Percentiles rank a stretch among this genome's conserved stretches.
These are phyloP conservation scores for Phortica okadai DNA, from an alignment of 2,888 invertebrate species.

Conservation along the genomic window DNA sequence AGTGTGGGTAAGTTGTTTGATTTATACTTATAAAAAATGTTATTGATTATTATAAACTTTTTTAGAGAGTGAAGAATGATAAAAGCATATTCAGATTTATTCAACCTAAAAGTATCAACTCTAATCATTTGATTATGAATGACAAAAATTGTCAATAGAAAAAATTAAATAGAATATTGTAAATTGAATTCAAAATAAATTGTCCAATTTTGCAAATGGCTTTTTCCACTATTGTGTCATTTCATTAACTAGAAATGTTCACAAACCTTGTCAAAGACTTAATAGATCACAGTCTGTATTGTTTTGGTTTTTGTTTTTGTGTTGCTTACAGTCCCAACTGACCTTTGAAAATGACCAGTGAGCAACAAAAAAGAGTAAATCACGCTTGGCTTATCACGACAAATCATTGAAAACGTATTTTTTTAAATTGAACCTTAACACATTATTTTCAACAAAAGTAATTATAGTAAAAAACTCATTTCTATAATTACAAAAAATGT, in stretches of 20 bases:
- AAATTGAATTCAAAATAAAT: not conserved
- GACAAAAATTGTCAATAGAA: not conserved
- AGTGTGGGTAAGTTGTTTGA: not conserved
- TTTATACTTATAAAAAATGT: not conserved
- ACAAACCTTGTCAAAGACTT: not conserved
- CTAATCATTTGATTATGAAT: not conserved
- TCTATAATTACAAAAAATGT: slow-evolving; percentile 14
- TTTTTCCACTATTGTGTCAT: not conserved
- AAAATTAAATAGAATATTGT: not conserved
- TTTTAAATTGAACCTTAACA: not conserved
- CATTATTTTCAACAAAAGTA: not conserved
- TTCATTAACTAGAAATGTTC: not conserved
- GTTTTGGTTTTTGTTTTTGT: not conserved
- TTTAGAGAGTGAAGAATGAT: too few species aligned
- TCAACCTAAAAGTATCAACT: too few species aligned
- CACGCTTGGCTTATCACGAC: not conserved
- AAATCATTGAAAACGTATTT: not conserved
- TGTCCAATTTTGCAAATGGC: not conserved
- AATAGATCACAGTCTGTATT: not conserved
- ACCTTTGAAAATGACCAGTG: slow-evolving; percentile 6
- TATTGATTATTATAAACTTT: not conserved
- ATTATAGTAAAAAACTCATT: slow-evolving; percentile 4
- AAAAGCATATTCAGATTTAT: too few species aligned
- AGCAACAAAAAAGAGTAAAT: slow-evolving; percentile 16
- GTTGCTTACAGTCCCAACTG: not conserved